Evolutionary conservation across 2,888 invertebrate species (phyloP).

Genomic region (Apocheima hispidaria): DNA sequence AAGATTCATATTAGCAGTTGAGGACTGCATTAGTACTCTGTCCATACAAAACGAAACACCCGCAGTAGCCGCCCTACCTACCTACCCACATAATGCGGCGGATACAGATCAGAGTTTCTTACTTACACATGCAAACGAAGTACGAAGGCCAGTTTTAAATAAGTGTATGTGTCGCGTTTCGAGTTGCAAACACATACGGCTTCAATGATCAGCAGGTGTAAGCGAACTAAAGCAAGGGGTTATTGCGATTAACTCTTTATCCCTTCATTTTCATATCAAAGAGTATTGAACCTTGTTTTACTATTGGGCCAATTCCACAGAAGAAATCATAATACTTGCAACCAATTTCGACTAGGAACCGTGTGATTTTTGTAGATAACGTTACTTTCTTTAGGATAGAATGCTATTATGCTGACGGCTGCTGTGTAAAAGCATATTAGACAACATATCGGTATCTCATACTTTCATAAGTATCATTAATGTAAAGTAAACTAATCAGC

Average conservation of each 20-base stretch:
- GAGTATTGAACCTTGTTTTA: constrained; percentile 85
- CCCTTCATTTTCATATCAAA: constrained; percentile 85
- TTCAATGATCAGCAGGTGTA: constrained; percentile 86
- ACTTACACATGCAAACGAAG: constrained; percentile 79
- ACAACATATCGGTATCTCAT: too few species aligned
- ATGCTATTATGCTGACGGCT: too few species aligned
- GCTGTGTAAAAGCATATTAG: too few species aligned
- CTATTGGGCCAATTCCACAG: constrained; percentile 69
- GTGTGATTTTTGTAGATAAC: constrained; percentile 72
- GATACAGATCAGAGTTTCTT: constrained; percentile 84
- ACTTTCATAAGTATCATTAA: too few species aligned
- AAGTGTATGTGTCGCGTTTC: constrained; percentile 67
- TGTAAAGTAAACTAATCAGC: too few species aligned
- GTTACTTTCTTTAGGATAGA: too few species aligned
- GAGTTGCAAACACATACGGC: constrained; percentile 84
- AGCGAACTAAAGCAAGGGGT: constrained; percentile 84
- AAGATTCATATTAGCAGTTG: constrained; percentile 81
- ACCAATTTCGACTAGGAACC: constrained; percentile 74
- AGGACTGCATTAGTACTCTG: constrained; percentile 73
- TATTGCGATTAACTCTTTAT: constrained; percentile 86
- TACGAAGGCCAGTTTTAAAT: constrained; percentile 82
- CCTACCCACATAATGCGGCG: constrained; percentile 84
- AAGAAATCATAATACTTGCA: too few species aligned
- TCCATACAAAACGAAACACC: constrained; percentile 76
- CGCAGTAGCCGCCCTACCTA: constrained; percentile 82